Conservation (phyloP, 2,888 invertebrate species). For the Gandaritis pyraliata region DNA sequence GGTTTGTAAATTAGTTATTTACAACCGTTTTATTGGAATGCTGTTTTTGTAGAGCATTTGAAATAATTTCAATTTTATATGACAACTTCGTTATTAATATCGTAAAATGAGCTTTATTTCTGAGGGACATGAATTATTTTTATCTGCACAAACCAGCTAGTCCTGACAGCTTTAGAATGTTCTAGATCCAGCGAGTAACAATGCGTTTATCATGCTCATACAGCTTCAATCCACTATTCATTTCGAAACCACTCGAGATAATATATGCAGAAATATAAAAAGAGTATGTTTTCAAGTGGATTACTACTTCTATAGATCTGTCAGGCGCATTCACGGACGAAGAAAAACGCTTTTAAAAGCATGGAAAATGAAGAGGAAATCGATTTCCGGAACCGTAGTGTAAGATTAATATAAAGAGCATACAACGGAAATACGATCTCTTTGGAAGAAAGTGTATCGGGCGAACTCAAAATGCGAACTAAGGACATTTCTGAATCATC, state of each 20-base stretch:
- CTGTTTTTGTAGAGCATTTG: not conserved
- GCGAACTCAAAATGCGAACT: too few relatives aligned
- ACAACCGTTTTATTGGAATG: conserved; percentile 14
- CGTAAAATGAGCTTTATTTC: too few relatives aligned
- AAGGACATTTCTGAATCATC: too few relatives aligned
- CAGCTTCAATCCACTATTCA: conserved; percentile 17
- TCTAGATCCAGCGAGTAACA: conserved; percentile 11
- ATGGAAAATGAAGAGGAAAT: not conserved
- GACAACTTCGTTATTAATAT: too few relatives aligned
- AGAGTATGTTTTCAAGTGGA: conserved; percentile 17
- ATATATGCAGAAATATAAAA: conserved; percentile 13
- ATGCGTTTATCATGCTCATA: conserved; percentile 18
- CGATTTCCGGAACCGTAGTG: not conserved
- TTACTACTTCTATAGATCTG: conserved; percentile 22
- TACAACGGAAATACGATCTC: too few relatives aligned
- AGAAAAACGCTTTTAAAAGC: not conserved
- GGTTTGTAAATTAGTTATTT: conserved; percentile 29
- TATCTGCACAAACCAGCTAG: not conserved
- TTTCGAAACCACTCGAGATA: conserved; percentile 1
- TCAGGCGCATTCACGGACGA: conserved; percentile 6
- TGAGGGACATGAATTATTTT: not conserved
- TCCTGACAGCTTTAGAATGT: not conserved
- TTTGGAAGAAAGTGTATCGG: too few relatives aligned
- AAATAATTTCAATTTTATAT: too few relatives aligned
- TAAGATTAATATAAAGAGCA: too few relatives aligned